phyloP scores from a whole-genome alignment of 2,113 vertebrate species.

The Thymallus thymallus region DNA sequence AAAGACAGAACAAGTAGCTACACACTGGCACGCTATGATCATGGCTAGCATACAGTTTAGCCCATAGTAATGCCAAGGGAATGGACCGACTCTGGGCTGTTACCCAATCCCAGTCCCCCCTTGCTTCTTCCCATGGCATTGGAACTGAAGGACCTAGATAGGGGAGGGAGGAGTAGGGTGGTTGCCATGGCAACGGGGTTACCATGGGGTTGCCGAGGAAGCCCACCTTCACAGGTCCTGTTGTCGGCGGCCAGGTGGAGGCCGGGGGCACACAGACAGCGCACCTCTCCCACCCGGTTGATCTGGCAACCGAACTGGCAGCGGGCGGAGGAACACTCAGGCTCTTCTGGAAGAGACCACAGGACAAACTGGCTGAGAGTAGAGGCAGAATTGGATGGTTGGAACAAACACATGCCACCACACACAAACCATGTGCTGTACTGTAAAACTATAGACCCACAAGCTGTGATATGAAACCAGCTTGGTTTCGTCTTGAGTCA shows the following conservation, averaged over 20 bases:
- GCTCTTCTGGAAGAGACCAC: constrained; percentile 59
- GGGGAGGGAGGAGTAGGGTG: background rate
- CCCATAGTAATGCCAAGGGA: background rate
- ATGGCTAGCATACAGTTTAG: background rate
- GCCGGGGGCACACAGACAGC: constrained; percentile 65
- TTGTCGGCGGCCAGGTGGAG: constrained; percentile 65
- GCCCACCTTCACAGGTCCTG: constrained; percentile 70
- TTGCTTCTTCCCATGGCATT: no score
- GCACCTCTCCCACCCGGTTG: constrained; percentile 41
- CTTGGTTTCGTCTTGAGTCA: background rate
- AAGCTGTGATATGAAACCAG: background rate
- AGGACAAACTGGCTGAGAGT: constrained; percentile 43
- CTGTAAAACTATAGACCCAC: background rate
- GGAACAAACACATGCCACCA: constrained; percentile 29
- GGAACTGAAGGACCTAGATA: background rate
- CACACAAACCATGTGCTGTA: constrained; percentile 19
- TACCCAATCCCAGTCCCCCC: no score
- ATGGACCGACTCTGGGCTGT: background rate
- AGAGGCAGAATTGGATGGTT: constrained; percentile 30
- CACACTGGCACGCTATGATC: background rate
- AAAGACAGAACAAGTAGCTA: constrained; percentile 1
- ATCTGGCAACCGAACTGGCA: constrained; percentile 72
- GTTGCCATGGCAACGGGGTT: background rate
- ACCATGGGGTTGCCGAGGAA: constrained; percentile 16
- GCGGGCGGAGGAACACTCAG: constrained; percentile 51